These are phyloP conservation scores for Athripsodes cinereus DNA, from an alignment of 2,888 invertebrate genomes.

Conservation along the genomic window DNA sequence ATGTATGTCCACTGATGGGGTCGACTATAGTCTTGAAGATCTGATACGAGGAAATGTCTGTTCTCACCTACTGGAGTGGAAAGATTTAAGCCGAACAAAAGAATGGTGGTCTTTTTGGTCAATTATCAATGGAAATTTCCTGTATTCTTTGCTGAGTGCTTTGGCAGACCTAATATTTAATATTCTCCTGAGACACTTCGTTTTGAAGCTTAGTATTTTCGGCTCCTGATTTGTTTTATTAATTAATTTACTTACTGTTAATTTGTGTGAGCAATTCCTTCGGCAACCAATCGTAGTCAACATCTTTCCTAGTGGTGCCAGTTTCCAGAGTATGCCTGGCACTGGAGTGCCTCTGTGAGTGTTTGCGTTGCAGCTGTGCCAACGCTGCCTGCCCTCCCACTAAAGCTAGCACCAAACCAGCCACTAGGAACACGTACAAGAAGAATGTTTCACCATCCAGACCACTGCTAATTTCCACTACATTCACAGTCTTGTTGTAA, in stretches of 20 bases:
- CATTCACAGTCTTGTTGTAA: constrained; percentile 95
- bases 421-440: constrained; percentile 91
- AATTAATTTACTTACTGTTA: constrained; percentile 59
- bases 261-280: constrained; percentile 78
- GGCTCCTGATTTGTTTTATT: too few relatives aligned
- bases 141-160: too few relatives aligned
- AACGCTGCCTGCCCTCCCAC: constrained; percentile 87
- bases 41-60: too few relatives aligned
- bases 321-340: constrained; percentile 72
- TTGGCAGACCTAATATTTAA: too few relatives aligned
- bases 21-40: too few relatives aligned
- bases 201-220: too few relatives aligned
- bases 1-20: too few relatives aligned
- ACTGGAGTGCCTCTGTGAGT: constrained; percentile 37
- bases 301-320: constrained; percentile 85
- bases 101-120: too few relatives aligned
- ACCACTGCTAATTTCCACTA: constrained; percentile 94
- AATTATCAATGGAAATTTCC: too few relatives aligned
- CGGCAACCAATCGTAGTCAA: constrained; percentile 98
- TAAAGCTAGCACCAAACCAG: constrained; percentile 77
- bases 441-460: constrained; percentile 98
- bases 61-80: too few relatives aligned
- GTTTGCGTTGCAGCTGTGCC: constrained; percentile 73
- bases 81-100: too few relatives aligned
- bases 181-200: too few relatives aligned